A percentile compares a stretch with the other conserved stretches of the same genome.
phyloP scores from a whole-genome alignment of 1,140 invertebrate genomes.

The Steinernema feltiae region DNA sequence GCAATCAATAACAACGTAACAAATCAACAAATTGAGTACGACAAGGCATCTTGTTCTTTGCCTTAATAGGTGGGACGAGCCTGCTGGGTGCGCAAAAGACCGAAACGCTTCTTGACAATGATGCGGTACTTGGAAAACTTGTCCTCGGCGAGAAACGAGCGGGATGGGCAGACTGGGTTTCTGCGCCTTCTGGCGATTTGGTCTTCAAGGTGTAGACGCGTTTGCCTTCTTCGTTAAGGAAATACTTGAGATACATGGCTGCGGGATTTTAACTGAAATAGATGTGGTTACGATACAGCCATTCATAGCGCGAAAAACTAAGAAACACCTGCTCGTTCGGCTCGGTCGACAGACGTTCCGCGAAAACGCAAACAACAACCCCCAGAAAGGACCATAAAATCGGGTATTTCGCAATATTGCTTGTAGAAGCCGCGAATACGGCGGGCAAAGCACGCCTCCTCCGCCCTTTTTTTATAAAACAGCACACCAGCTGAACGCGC shows the following conservation, averaged over 20 bases:
- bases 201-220: conserved; percentile 67
- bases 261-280: background rate
- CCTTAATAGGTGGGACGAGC: conserved; percentile 68
- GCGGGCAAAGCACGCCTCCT: no score
- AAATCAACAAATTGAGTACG: background rate
- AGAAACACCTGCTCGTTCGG: no score
- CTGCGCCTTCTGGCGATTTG: conserved; percentile 69
- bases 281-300: background rate
- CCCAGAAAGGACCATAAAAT: no score
- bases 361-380: no score
- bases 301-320: no score
- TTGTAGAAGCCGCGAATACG: no score
- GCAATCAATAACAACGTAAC: background rate
- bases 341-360: no score
- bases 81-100: conserved; percentile 77
- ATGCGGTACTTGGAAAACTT: conserved; percentile 84
- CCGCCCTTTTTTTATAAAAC: no score
- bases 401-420: no score
- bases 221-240: conserved; percentile 60
- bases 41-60: background rate
- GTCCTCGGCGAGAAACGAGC: conserved; percentile 92
- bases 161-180: conserved; percentile 81
- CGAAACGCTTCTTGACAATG: conserved; percentile 81
- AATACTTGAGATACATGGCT: conserved; percentile 62
- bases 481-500: no score